phyloP scores from a whole-genome alignment of 2,797 vertebrate genomes.

The Chelonia mydas region DNA sequence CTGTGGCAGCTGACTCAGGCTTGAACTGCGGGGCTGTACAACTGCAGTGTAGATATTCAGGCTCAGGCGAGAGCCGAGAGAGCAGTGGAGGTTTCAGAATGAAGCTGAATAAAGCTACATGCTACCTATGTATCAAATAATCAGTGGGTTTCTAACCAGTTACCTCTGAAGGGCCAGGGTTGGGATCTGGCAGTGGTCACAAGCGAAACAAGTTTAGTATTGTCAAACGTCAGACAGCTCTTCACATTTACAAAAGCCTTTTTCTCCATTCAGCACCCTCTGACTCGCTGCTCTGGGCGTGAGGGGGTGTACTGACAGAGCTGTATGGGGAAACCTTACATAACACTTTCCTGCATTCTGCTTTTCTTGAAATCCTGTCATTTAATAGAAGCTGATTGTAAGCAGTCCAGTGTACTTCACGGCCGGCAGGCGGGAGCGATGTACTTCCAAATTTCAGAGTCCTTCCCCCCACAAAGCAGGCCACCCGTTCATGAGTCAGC shows the following conservation, averaged over 20 bases:
- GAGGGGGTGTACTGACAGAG: background rate
- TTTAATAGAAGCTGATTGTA: background rate
- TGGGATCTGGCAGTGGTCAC: background rate
- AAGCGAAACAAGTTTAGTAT: background rate
- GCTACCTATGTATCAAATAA: background rate
- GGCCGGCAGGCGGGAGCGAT: background rate
- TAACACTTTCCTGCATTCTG: background rate
- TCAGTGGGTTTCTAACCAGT: background rate
- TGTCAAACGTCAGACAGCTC: background rate
- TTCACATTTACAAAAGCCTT: background rate
- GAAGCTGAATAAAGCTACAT: background rate
- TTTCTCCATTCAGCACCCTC: background rate
- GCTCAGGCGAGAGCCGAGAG: background rate
- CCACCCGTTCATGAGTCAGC: too few relatives aligned
- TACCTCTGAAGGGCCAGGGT: background rate
- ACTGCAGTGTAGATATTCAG: background rate
- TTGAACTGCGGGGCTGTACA: background rate
- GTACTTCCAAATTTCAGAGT: background rate
- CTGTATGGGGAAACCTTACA: background rate
- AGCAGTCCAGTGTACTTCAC: background rate
- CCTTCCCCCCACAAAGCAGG: background rate
- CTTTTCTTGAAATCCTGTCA: background rate
- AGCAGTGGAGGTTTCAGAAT: background rate
- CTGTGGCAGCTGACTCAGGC: background rate
- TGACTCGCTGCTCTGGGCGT: background rate